Conservation (phyloP, 92 coral and sea anemone genomes). For the Epizoanthus illoricatus region DNA sequence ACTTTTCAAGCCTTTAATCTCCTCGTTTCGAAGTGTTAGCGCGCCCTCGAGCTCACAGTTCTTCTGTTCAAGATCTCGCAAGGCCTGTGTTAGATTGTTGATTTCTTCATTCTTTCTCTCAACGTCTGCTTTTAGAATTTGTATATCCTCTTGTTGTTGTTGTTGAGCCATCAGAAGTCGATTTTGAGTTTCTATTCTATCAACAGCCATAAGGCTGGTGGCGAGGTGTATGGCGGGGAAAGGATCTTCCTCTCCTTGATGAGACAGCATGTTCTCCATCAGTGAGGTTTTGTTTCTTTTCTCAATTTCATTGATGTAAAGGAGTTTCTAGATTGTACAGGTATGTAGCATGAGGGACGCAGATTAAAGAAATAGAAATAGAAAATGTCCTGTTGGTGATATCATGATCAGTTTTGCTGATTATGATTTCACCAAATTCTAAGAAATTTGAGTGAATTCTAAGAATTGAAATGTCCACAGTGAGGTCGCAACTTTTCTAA, state of each 20-base stretch:
- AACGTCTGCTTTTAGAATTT: constrained; percentile 25
- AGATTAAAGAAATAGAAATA: too few relatives aligned
- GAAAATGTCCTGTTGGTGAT: too few relatives aligned
- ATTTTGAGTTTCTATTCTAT: not conserved
- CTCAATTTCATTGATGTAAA: too few relatives aligned
- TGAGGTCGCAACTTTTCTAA: too few relatives aligned
- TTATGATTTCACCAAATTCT: too few relatives aligned
- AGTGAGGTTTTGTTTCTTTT: not conserved
- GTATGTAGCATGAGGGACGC: too few relatives aligned
- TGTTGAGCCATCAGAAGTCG: constrained; percentile 3
- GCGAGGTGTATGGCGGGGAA: not conserved
- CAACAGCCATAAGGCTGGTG: not conserved
- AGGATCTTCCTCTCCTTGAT: constrained; percentile 1
- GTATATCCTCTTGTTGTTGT: constrained; percentile 47
- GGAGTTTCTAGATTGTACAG: too few relatives aligned
- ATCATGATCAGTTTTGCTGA: too few relatives aligned
- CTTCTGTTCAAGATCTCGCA: constrained; percentile 44
- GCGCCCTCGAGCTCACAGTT: constrained; percentile 33
- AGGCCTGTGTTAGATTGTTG: constrained; percentile 15
- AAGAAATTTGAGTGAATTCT: too few relatives aligned
- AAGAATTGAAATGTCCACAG: too few relatives aligned
- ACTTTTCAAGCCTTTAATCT: constrained; percentile 29
- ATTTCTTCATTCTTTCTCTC: constrained; percentile 41
- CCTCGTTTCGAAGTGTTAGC: constrained; percentile 27
- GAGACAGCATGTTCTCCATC: constrained; percentile 1